A percentile compares a stretch with the other conserved stretches of the same genome.
These are phyloP conservation scores for Bombylius discolor DNA, from an alignment of 2,888 invertebrate species.

Conservation along the genomic window DNA sequence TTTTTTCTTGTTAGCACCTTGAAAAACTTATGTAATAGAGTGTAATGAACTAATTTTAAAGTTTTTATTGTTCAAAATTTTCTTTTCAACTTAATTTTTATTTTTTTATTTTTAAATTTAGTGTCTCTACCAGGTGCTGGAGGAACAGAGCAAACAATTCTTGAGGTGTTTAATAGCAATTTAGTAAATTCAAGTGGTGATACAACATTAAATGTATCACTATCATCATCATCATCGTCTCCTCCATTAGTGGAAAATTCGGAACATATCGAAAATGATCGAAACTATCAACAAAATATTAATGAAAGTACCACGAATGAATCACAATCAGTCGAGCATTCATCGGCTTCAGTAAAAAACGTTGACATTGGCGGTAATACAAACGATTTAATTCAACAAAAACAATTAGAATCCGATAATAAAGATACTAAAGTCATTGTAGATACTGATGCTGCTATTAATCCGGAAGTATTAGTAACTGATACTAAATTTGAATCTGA, in stretches of 20 bases:
- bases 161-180: conserved; percentile 29
- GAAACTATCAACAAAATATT: neutral
- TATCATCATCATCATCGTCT: neutral
- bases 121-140: conserved; percentile 37
- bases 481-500: neutral
- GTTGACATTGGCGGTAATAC: neutral
- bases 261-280: neutral
- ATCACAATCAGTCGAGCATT: neutral
- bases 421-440: neutral
- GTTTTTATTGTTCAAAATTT: too few relatives aligned
- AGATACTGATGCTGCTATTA: neutral
- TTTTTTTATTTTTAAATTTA: conserved; percentile 16
- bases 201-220: conserved; percentile 4
- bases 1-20: neutral
- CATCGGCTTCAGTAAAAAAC: neutral
- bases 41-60: neutral
- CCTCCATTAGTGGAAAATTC: neutral
- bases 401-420: neutral
- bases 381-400: neutral
- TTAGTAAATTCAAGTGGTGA: conserved; percentile 9
- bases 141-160: conserved; percentile 31
- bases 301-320: neutral
- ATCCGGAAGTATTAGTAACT: neutral
- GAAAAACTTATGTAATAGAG: conserved; percentile 1
- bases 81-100: neutral